Base-by-base conservation (phyloP, 2,113 vertebrate species). In the Catharus minimus region DNA sequence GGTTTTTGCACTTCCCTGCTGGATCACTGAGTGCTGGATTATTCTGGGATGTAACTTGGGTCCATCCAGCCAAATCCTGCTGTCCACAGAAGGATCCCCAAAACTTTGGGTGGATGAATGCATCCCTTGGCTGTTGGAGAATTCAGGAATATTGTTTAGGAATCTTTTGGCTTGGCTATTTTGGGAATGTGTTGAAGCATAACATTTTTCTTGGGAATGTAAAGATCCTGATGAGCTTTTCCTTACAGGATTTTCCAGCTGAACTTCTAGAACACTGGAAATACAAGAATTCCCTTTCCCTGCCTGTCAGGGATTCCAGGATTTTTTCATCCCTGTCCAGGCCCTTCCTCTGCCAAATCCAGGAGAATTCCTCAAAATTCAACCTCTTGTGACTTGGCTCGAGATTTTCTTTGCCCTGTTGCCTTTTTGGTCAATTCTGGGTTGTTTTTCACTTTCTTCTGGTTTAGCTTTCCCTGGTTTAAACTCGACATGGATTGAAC, bases 401-500 rank as follows among this genome's bases (percentile, higher is more conserved):
- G 30, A 41, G 50, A 13, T 30, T 67, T 80, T 23, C 8, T n/a
- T 43, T 55, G 4, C 17, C 15, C 9, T 36, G 22, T 24, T 74
- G 33, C 11, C 24, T 68, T 71, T 75, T 78, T 30, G 38, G 38
- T 47, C 38, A 39, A 1, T 27, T 88, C 11, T 11, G 10, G 39
- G 20, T 28, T 60, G 21, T 19, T 94, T 86, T 61, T 9, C 14
- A 13, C 0, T 39, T 90, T 39, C 10, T 80, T 43, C 24, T 13
- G 2, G 15, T 64, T 72, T 13, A 32, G 10, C 13, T 80, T 83
- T 50, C 49, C 33, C 60, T 56, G 22, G 4, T 55, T 82, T 82
- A 58, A 72, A 36, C 9, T 68, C 16, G 0, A 0, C 15, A 7
- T 13, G 50, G 32, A 21, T 30, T 36, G 49, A 47, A 44, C 7